Conservation (phyloP, 2,113 vertebrate genomes). For the Porphyrio hochstetteri region DNA sequence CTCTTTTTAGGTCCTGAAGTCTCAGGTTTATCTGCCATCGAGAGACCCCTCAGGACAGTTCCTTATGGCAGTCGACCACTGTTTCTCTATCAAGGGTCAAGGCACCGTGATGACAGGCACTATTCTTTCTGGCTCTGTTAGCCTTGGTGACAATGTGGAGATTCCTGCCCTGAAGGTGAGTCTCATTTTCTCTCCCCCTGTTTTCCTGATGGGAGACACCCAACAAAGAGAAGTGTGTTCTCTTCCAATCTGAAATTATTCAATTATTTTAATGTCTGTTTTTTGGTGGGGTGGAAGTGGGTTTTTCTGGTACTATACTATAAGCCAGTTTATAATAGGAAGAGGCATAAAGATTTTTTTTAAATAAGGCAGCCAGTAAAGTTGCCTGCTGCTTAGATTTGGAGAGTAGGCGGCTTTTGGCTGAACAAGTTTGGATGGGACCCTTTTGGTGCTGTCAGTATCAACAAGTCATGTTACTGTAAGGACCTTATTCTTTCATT, state of each 20-base stretch:
- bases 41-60: constrained; percentile 90
- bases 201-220: neutral
- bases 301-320: neutral
- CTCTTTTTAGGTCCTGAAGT: constrained; percentile 86
- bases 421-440: neutral
- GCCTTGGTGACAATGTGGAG: constrained; percentile 91
- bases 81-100: constrained; percentile 97
- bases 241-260: neutral
- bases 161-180: constrained; percentile 95
- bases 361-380: neutral
- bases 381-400: neutral
- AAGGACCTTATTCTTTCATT: neutral
- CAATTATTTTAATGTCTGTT: neutral
- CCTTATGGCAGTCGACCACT: constrained; percentile 97
- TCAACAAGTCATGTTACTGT: neutral
- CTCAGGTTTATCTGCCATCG: constrained; percentile 87
- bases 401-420: neutral
- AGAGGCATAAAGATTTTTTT: neutral
- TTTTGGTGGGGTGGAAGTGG: neutral
- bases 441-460: neutral
- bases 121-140: constrained; percentile 91
- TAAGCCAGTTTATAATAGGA: neutral
- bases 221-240: neutral
- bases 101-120: constrained; percentile 98
- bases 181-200: constrained; percentile 29